A percentile compares a stretch with the other conserved stretches of the same genome.
These are phyloP conservation scores for Calliopsis andreniformis DNA, from an alignment of 1,140 invertebrate species.

Conservation along the genomic window DNA sequence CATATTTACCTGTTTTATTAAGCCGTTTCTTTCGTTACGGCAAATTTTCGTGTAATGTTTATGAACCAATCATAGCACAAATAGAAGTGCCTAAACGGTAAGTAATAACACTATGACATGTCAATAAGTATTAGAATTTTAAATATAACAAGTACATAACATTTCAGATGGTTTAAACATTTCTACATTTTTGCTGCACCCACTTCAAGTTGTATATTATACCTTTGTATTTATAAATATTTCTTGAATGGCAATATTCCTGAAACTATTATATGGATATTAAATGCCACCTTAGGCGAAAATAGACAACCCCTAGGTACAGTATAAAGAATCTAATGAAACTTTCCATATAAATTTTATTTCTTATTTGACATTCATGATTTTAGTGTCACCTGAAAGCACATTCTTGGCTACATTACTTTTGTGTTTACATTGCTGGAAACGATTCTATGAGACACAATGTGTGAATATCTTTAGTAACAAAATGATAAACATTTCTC, in stretches of 20 bases:
- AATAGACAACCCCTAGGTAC: conserved; percentile 81
- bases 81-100: conserved; percentile 87
- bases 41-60: conserved; percentile 84
- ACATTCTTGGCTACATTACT: conserved; percentile 83
- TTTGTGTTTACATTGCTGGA: conserved; percentile 86
- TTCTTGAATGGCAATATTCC: conserved; percentile 78
- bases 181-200: conserved; percentile 87
- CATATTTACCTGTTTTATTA: conserved; percentile 84
- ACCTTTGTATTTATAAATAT: conserved; percentile 81
- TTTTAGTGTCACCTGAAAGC: conserved; percentile 83
- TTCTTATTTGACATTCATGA: conserved; percentile 28
- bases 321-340: neutral
- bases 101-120: conserved; percentile 32
- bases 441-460: conserved; percentile 90
- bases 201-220: conserved; percentile 80
- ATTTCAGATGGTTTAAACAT: conserved; percentile 85
- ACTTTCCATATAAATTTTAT: neutral
- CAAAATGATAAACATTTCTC: conserved; percentile 88
- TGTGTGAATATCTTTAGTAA: conserved; percentile 90
- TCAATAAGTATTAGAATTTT: conserved; percentile 26
- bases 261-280: conserved; percentile 76
- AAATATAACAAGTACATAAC: conserved; percentile 43
- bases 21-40: conserved; percentile 86
- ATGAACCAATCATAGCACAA: conserved; percentile 79
- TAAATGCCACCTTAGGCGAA: conserved; percentile 81